phyloP scores from a whole-genome alignment of 2,888 invertebrate species.

The Dasypogon diadema region DNA sequence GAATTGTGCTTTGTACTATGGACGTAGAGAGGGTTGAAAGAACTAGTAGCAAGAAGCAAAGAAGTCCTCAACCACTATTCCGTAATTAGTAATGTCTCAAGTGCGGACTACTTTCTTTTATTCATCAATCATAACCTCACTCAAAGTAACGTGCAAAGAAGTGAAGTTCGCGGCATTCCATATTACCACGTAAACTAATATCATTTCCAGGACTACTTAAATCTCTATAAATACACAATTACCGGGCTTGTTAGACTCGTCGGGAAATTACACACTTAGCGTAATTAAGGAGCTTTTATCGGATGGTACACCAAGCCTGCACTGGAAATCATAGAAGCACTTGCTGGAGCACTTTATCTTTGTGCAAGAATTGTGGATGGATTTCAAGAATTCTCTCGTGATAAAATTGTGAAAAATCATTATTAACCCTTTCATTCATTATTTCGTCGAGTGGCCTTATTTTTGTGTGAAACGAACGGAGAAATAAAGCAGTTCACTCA shows the following conservation, averaged over 20 bases:
- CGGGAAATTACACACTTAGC: conserved; percentile 16
- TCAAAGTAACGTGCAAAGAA: too few relatives aligned
- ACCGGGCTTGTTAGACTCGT: not conserved
- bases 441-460: conserved; percentile 4
- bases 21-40: too few relatives aligned
- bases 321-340: not conserved
- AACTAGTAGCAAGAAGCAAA: too few relatives aligned
- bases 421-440: conserved; percentile 20
- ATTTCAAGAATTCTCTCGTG: conserved; percentile 31
- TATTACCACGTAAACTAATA: too few relatives aligned
- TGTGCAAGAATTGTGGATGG: conserved; percentile 5
- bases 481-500: not conserved
- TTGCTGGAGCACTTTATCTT: not conserved
- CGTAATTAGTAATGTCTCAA: too few relatives aligned
- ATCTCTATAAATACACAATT: not conserved
- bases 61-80: too few relatives aligned
- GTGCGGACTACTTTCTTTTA: too few relatives aligned
- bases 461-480: not conserved
- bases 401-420: conserved; percentile 24
- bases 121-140: too few relatives aligned
- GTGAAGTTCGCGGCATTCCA: too few relatives aligned
- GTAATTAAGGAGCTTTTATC: conserved; percentile 25
- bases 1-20: too few relatives aligned
- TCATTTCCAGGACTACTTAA: too few relatives aligned
- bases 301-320: not conserved